Conservation (phyloP, 2,113 vertebrate species). For the Tupaia tana region DNA sequence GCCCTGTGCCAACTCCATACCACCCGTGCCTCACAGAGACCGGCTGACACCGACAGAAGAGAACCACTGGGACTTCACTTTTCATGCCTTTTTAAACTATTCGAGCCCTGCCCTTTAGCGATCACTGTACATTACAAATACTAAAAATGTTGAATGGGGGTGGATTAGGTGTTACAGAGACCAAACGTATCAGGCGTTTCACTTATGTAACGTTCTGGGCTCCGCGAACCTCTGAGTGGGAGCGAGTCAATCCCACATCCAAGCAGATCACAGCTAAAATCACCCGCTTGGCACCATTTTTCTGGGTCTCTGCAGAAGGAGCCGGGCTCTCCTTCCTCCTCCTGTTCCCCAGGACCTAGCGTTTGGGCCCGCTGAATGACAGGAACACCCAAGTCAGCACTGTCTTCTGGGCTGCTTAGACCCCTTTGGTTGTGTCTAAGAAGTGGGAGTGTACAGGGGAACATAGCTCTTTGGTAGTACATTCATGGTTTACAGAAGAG, state of each 20-base stretch:
- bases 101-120: constrained; percentile 7
- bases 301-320: neutral
- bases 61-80: neutral
- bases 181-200: neutral
- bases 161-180: constrained; percentile 26
- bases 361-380: neutral
- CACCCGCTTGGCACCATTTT: neutral
- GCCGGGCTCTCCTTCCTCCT: neutral
- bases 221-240: constrained; percentile 18
- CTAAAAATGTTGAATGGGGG: neutral
- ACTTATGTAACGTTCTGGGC: constrained; percentile 34
- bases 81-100: neutral
- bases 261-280: constrained; percentile 19
- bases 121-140: neutral
- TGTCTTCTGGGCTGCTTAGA: neutral
- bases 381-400: neutral
- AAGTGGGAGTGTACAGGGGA: no score
- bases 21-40: neutral
- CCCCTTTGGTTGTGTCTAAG: neutral
- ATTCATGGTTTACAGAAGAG: neutral
- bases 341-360: neutral
- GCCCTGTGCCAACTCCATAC: neutral
- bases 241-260: neutral
- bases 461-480: rapidly evolving
- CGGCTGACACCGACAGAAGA: neutral